Conservation (phyloP, 2,113 vertebrate species). For the Nycticebus coucang region DNA sequence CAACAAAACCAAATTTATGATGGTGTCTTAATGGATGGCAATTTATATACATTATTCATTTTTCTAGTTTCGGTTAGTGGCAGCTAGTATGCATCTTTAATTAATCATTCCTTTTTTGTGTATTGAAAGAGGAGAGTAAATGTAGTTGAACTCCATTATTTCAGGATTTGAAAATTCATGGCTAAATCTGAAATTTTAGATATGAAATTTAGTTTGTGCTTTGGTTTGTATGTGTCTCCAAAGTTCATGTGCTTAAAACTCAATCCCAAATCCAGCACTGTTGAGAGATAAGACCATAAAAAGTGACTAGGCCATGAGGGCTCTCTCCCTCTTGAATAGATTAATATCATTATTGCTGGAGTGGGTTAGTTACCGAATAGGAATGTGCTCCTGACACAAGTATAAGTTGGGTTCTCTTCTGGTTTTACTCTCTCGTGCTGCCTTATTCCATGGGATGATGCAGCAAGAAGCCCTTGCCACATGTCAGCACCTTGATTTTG, state of each 20-base stretch:
- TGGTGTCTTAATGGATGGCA: background rate
- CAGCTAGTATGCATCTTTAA: background rate
- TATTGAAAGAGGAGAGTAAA: background rate
- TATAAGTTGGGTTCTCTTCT: background rate
- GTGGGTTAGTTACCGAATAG: background rate
- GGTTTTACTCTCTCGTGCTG: background rate
- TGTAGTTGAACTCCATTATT: slow-evolving; percentile 11
- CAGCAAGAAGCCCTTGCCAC: background rate
- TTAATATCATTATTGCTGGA: background rate
- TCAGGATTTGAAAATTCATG: background rate
- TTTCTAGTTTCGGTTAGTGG: background rate
- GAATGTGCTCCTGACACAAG: background rate
- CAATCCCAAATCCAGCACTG: background rate
- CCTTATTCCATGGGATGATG: background rate
- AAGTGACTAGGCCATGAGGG: background rate
- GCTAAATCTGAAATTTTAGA: background rate
- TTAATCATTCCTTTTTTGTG: background rate
- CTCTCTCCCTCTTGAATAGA: background rate
- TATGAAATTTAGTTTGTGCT: slow-evolving; percentile 40
- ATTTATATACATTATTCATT: slow-evolving; percentile 2
- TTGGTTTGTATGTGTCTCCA: background rate
- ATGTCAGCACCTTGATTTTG: background rate
- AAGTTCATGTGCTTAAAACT: background rate
- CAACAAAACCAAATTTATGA: background rate
- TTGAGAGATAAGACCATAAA: background rate